Evolutionary conservation across 1,140 invertebrate genomes (phyloP).

Genomic region (Ceratina japonica): DNA sequence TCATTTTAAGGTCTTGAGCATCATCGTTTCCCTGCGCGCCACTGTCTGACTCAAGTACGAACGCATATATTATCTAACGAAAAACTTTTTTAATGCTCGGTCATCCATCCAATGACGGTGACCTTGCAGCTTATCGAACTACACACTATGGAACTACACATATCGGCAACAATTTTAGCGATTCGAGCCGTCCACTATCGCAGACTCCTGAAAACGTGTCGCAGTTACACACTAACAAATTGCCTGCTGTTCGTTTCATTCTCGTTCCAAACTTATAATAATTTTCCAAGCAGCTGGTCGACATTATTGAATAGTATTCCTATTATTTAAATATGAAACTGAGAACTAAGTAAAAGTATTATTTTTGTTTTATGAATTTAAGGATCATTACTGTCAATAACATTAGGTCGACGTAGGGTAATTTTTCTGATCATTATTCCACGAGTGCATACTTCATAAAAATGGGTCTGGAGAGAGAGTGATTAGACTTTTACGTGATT

Average conservation of each 20-base stretch:
- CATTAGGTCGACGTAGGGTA: not conserved
- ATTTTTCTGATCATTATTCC: too few species aligned
- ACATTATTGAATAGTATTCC: too few species aligned
- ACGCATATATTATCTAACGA: slow-evolving; percentile 54
- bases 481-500: slow-evolving; percentile 27
- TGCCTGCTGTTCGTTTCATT: too few species aligned
- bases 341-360: too few species aligned
- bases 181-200: slow-evolving; percentile 30
- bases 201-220: slow-evolving; percentile 17
- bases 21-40: slow-evolving; percentile 1
- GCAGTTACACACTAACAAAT: not conserved
- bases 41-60: slow-evolving; percentile 32
- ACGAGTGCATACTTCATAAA: not conserved
- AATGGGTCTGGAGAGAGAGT: not conserved
- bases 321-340: too few species aligned
- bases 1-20: slow-evolving; percentile 30
- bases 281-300: too few species aligned
- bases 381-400: too few species aligned
- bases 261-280: too few species aligned
- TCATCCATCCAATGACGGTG: slow-evolving; percentile 57
- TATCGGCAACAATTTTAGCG: slow-evolving; percentile 36
- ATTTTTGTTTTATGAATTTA: too few species aligned
- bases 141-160: slow-evolving; percentile 5
- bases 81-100: slow-evolving; percentile 51
- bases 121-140: slow-evolving; percentile 57